Evolutionary conservation across 2,888 invertebrate species (phyloP).

Genomic region (Daptonema setosum): DNA sequence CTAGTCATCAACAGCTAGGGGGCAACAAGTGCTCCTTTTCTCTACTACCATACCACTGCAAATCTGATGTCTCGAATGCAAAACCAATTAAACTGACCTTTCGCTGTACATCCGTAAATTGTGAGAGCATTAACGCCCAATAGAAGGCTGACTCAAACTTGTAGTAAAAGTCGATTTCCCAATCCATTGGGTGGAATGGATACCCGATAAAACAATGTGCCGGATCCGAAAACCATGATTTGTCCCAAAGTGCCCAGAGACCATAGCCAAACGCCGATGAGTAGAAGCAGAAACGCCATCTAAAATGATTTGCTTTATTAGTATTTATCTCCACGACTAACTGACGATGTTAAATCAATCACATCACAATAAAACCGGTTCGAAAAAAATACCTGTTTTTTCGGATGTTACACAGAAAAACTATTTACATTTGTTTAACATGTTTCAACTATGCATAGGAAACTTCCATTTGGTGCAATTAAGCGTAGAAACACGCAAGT

Average conservation of each 20-base stretch:
- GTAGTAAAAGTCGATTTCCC: slow-evolving; percentile 36
- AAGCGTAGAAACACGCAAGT: too few relatives aligned
- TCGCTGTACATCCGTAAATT: slow-evolving; percentile 74
- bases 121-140: slow-evolving; percentile 68
- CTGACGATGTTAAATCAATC: too few relatives aligned
- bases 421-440: too few relatives aligned
- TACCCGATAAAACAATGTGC: not conserved
- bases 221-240: not conserved
- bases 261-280: not conserved
- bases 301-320: not conserved
- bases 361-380: too few relatives aligned
- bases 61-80: not conserved
- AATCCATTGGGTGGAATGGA: not conserved
- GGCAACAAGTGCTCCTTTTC: too few relatives aligned
- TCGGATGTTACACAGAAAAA: too few relatives aligned
- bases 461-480: too few relatives aligned
- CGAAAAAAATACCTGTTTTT: too few relatives aligned
- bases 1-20: too few relatives aligned
- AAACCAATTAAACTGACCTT: slow-evolving; percentile 16
- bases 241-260: not conserved
- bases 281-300: not conserved
- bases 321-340: too few relatives aligned
- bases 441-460: too few relatives aligned
- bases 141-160: slow-evolving; percentile 80
- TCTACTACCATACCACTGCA: too few relatives aligned